Percentiles rank a stretch among this genome's conserved stretches.
Evolutionary conservation across 2,888 invertebrate species (phyloP).

Genomic region (Trisateles emortualis): DNA sequence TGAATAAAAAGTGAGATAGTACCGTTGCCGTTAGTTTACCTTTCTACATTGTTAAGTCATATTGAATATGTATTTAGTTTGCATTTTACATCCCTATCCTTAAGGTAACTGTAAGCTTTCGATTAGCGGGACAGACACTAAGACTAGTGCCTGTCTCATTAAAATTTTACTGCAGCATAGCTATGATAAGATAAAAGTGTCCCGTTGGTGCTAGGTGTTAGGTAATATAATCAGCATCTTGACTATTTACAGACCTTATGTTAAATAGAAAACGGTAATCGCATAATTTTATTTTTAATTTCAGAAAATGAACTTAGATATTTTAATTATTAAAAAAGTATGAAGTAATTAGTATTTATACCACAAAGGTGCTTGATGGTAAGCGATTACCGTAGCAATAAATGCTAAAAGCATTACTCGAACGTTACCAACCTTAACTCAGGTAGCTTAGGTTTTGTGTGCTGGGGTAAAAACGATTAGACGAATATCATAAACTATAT

Average conservation of each 20-base stretch:
- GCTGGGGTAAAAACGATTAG: no score
- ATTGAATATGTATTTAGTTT: slow-evolving; percentile 41
- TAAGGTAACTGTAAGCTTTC: slow-evolving; percentile 67
- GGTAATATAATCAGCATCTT: slow-evolving; percentile 38
- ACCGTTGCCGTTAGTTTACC: slow-evolving; percentile 28
- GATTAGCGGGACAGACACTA: slow-evolving; percentile 66
- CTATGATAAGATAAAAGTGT: slow-evolving; percentile 64
- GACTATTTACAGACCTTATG: slow-evolving; percentile 4
- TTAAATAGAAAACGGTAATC: slow-evolving; percentile 1
- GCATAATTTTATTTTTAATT: not conserved
- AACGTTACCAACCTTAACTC: no score
- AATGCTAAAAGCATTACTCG: no score
- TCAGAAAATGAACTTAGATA: no score
- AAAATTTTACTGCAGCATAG: slow-evolving; percentile 72
- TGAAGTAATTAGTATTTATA: no score
- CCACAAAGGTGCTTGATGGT: no score
- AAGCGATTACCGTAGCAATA: no score
- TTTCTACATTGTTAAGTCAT: slow-evolving; percentile 23
- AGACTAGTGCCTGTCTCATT: slow-evolving; percentile 67
- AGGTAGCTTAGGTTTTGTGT: no score
- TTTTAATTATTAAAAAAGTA: no score
- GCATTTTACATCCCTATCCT: slow-evolving; percentile 56
- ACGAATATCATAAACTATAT: no score
- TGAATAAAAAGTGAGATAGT: slow-evolving; percentile 10
- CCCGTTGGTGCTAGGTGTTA: slow-evolving; percentile 50